Conservation (phyloP, 2,797 vertebrate genomes). For the Anguilla anguilla region DNA sequence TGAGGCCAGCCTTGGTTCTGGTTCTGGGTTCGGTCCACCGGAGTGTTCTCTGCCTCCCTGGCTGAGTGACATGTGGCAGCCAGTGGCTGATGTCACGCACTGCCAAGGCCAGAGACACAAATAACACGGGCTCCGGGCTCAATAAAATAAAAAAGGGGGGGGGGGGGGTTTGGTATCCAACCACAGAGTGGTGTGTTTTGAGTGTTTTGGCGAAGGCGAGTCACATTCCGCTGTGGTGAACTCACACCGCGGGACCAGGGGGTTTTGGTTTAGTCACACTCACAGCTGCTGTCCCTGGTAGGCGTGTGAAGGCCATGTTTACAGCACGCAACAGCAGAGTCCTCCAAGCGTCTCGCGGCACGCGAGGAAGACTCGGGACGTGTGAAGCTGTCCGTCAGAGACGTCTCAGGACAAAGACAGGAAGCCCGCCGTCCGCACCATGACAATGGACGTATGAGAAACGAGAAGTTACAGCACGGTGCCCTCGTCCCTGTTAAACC, state of each 20-base stretch:
- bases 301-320: not conserved
- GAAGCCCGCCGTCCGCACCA: not conserved
- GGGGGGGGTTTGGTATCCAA: not conserved
- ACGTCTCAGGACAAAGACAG: not conserved
- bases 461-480: not conserved
- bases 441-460: not conserved
- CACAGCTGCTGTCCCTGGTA: not conserved
- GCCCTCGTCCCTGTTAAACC: not conserved
- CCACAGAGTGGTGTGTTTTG: not conserved
- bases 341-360: not conserved
- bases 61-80: slow-evolving; percentile 7
- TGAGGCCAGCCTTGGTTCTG: not conserved
- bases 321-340: not conserved
- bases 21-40: not conserved
- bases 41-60: not conserved
- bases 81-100: slow-evolving; percentile 1
- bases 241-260: too few relatives aligned
- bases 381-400: not conserved
- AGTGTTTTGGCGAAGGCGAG: not conserved
- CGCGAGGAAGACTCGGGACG: not conserved
- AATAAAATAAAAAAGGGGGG: not conserved
- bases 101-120: not conserved
- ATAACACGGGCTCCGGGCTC: slow-evolving; percentile 6
- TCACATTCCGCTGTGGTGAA: not conserved
- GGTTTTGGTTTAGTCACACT: not conserved